Evolutionary conservation across 1,140 invertebrate species (phyloP), one percentile per base, ranked within the genome.

Genomic region (Aethina tumida): DNA sequence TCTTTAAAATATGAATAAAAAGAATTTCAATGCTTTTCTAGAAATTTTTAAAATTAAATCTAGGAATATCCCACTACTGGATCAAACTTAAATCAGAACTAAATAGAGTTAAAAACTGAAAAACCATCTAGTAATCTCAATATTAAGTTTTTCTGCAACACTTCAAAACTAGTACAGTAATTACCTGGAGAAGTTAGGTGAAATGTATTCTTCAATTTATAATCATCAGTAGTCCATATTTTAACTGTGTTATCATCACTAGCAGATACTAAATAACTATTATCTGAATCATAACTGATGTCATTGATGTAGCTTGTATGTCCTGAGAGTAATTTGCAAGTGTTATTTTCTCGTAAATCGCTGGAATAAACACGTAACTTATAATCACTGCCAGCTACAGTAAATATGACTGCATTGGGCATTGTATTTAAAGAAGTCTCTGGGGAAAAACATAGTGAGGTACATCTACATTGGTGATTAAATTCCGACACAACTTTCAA

Each of bases 161-260:
- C n/a, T n/a, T n/a, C n/a, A n/a, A 2, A 30, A 18, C 14, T 2
- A 20, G 2, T 30, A 18, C 18, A 12, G 17, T 20, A 42, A 28
- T 16, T 64, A 24, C 75, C 76, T 39, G 82, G 73, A 5, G 81
- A 80, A n/a, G 71, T 71, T 6, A 87, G 60, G 33, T 67, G 65
- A 57, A 84, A 78, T 13, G 66, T 71, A 21, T 67, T 60, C 14
- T 69, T 51, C 43, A 65, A 69, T 50, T 70, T 65, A 41, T 66
- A 63, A 32, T 69, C 68, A 24, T 73, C 68, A 25, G 67, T 55
- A 25, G 60, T 64, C 81, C 81, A 86, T 13, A 87, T 58, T 49
- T 73, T 70, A 54, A 80, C 84, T 0, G 77, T 79, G 25, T 76
- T 71, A 59, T 87, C 84, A 63, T 87, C 83, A 41, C 81, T 80